phyloP scores from a whole-genome alignment of 2,113 vertebrate genomes.

The Canis aureus region DNA sequence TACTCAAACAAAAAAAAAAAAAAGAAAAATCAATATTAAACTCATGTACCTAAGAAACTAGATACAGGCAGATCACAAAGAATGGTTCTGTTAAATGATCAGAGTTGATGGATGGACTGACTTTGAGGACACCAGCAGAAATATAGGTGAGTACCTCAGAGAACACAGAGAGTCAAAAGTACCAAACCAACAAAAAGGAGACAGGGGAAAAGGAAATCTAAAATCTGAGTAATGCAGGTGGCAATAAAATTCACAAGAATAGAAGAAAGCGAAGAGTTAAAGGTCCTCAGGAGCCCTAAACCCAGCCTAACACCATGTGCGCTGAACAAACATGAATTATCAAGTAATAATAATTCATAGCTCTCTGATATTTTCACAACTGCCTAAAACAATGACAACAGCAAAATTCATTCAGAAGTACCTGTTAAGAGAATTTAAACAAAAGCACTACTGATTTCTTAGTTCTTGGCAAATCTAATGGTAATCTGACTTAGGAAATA shows the following conservation, averaged over 20 bases:
- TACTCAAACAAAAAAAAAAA: background rate
- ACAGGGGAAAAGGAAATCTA: background rate
- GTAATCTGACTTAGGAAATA: conserved; percentile 15
- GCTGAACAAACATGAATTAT: background rate
- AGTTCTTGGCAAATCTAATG: background rate
- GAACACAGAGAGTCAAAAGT: background rate
- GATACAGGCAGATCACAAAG: background rate
- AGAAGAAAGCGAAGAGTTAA: background rate
- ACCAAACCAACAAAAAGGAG: background rate
- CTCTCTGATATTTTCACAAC: background rate
- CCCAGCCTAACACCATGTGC: background rate
- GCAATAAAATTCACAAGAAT: background rate
- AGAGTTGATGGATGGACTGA: background rate
- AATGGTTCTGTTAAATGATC: background rate
- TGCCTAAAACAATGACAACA: background rate
- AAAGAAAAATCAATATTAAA: background rate
- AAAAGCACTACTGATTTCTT: background rate
- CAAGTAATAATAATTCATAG: background rate
- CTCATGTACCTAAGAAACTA: background rate
- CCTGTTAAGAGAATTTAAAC: background rate
- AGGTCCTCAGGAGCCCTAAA: background rate
- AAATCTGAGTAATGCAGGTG: background rate
- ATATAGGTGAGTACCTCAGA: background rate
- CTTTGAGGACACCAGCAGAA: background rate
- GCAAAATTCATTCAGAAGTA: background rate